Evolutionary conservation across 1,140 invertebrate genomes (phyloP), one percentile per base, ranked within the genome.

Genomic region (Drosophila paulistorum): DNA sequence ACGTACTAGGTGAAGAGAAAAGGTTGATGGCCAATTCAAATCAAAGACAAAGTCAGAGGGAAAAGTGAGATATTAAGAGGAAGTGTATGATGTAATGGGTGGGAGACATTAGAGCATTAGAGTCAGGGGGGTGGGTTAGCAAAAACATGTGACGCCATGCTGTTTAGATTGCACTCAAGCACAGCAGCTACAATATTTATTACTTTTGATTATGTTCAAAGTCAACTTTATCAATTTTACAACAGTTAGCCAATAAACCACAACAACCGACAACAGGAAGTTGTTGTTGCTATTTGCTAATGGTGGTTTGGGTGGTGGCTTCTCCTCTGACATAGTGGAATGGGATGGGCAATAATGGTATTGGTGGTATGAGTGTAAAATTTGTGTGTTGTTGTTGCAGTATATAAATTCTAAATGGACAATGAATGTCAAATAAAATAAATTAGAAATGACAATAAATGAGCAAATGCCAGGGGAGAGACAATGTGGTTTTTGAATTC

Each of bases 141-240:
- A 13, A 39, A 57, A 74, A 71, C 74, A 84, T 74, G 74, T 84
- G 81, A 84, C 81, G 74, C 67, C 81, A 85, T 79, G 69, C 72
- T 79, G 82, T 64, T 77, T 69, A 75, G 79, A 82, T 68, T 87
- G 83, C 83, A 86, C 79, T 87, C 83, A 87, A 86, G 83, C 83
- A 86, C 84, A 87, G 80, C 77, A 79, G 84, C 68, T 87, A 89
- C 84, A 89, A 89, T 84, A 89, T 89, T 89, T 87, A 89, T 89
- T 89, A 89, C 84, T 84, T 89, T 89, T 89, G 84, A 89, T 89
- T 89, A 89, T 89, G 84, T 89, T 89, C 77, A 73, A 82, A 89
- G 84, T 89, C 84, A 89, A 84, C 84, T 89, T 89, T 89, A 89
- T 89, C 84, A 89, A 89, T 89, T 89, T 89, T 89, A 89, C 84